phyloP scores from a whole-genome alignment of 2,113 vertebrate genomes.

The Cnemophilus loriae region DNA sequence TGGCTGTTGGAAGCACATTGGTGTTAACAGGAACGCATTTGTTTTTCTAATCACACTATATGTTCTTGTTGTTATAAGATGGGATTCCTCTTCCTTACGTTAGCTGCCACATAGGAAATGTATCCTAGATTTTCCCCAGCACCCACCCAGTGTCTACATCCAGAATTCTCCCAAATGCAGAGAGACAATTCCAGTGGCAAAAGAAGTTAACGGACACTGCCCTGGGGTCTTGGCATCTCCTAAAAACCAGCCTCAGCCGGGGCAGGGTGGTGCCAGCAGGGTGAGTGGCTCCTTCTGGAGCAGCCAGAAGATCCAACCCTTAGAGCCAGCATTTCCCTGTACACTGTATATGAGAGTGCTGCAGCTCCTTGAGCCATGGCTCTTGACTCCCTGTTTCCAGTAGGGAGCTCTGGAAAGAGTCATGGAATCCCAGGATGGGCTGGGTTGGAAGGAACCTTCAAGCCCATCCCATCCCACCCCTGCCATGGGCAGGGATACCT shows the following conservation, averaged over 20 bases:
- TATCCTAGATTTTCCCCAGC: not conserved
- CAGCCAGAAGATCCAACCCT: not conserved
- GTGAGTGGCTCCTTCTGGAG: not conserved
- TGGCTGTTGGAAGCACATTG: not conserved
- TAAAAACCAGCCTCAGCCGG: not conserved
- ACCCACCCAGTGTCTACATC: not conserved
- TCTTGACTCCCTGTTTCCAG: not conserved
- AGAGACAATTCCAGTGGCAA: not conserved
- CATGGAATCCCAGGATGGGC: not conserved
- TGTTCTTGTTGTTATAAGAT: not conserved
- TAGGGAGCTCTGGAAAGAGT: not conserved
- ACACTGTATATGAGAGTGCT: rapidly evolving
- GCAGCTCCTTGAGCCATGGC: rapidly evolving
- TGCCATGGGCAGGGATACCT: not conserved
- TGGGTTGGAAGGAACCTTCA: not conserved
- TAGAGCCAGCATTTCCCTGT: not conserved
- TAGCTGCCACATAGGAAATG: not conserved
- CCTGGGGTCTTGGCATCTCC: no score
- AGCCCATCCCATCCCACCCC: rapidly evolving
- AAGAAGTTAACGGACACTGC: not conserved
- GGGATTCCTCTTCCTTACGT: not conserved
- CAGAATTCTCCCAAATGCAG: not conserved
- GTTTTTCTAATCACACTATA: not conserved
- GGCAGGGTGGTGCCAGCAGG: not conserved
- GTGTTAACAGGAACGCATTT: not conserved